A percentile compares a stretch with the other conserved stretches of the same genome.
Evolutionary conservation across 2,888 invertebrate species (phyloP).

Genomic region (Leptinotarsa haldemani): DNA sequence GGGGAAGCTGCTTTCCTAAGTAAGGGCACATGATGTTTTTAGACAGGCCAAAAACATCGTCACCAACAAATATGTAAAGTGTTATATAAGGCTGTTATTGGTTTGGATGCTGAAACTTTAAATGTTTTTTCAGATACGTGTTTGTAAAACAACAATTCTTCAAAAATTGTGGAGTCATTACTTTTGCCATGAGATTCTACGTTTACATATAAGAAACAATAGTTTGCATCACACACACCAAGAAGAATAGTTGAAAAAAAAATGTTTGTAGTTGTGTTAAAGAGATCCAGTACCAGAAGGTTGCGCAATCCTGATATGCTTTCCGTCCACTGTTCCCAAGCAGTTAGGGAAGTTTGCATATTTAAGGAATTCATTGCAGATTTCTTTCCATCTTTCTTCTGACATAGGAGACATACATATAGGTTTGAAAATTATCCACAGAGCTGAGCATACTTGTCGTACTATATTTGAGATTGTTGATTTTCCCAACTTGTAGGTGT

Average conservation of each 20-base stretch:
- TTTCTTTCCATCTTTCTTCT: conserved; percentile 19
- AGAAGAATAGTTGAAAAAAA: conserved; percentile 12
- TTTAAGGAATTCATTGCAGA: conserved; percentile 2
- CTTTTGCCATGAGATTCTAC: conserved; percentile 13
- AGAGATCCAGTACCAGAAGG: background rate
- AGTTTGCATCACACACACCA: too few relatives aligned
- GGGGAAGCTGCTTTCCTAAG: background rate
- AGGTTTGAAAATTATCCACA: background rate
- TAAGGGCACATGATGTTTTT: conserved; percentile 17
- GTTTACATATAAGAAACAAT: too few relatives aligned
- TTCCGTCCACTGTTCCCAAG: background rate
- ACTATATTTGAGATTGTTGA: conserved; percentile 17
- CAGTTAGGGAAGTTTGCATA: conserved; percentile 14
- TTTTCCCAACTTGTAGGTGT: conserved; percentile 13
- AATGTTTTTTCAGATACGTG: conserved; percentile 1
- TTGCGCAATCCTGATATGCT: background rate
- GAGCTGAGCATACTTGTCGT: conserved; percentile 14
- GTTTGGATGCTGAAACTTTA: conserved; percentile 1
- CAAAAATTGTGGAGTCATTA: conserved; percentile 12
- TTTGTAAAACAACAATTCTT: conserved; percentile 18
- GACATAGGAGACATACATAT: conserved; percentile 10
- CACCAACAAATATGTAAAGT: conserved; percentile 15
- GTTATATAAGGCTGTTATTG: conserved; percentile 21
- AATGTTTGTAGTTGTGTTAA: background rate
- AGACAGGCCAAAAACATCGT: conserved; percentile 13